Conservation (phyloP, 2,888 invertebrate species). For the Eilema griseolum region DNA sequence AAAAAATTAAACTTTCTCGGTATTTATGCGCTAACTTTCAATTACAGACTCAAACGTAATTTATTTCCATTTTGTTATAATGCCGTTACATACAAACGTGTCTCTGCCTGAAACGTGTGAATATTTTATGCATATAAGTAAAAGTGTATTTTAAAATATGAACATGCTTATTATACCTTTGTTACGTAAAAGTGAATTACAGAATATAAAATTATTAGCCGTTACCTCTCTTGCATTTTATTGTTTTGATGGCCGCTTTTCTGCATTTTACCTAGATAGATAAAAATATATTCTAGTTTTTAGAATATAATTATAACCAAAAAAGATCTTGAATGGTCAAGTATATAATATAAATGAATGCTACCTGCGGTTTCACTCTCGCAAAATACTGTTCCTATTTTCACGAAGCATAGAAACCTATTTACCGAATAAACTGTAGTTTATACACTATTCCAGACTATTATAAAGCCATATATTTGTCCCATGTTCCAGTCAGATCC, state of each 20-base stretch:
- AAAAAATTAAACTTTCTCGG: slow-evolving; percentile 37
- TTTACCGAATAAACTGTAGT: too few relatives aligned
- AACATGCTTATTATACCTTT: neutral
- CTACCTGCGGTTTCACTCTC: too few relatives aligned
- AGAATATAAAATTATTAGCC: neutral
- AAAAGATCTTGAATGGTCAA: neutral
- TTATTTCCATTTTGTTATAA: slow-evolving; percentile 22
- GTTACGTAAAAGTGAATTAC: slow-evolving; percentile 13
- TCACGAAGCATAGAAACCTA: too few relatives aligned
- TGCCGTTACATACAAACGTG: slow-evolving; percentile 6
- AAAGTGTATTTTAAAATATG: slow-evolving; percentile 3
- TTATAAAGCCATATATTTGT: neutral
- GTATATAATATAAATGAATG: neutral
- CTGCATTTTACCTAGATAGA: neutral
- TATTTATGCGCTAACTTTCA: slow-evolving; percentile 36
- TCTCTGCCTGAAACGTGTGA: slow-evolving; percentile 2
- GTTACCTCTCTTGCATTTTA: slow-evolving; percentile 1
- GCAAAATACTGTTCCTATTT: too few relatives aligned
- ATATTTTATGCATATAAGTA: slow-evolving; percentile 13
- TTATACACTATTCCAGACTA: too few relatives aligned
- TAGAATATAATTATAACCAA: neutral
- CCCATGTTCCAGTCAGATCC: neutral
- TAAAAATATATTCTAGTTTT: neutral
- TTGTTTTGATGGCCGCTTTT: neutral
- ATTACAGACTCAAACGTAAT: slow-evolving; percentile 35